These are phyloP conservation scores for Allolobophora icterica DNA, from an alignment of 2,888 invertebrate genomes.

Conservation along the genomic window DNA sequence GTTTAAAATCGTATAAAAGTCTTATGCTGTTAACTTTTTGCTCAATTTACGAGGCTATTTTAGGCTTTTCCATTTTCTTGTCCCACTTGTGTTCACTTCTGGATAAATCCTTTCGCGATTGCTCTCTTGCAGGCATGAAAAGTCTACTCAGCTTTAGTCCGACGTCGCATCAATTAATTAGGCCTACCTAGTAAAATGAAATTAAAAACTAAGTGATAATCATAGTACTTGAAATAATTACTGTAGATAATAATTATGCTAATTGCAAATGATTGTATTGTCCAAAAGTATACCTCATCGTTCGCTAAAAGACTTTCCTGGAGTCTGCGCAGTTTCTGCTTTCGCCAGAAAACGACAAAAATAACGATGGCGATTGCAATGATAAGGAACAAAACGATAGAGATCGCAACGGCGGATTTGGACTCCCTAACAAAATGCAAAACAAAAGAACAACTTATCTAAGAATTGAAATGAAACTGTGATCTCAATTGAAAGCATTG, in stretches of 20 bases:
- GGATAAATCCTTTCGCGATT: background rate
- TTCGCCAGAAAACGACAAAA: constrained; percentile 46
- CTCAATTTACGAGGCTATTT: background rate
- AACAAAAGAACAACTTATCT: background rate
- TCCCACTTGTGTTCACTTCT: background rate
- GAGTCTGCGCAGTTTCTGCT: background rate
- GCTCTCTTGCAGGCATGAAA: background rate
- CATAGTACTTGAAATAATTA: no score
- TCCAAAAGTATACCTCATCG: background rate
- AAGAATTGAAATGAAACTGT: background rate
- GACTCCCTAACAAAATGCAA: background rate
- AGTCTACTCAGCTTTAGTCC: background rate
- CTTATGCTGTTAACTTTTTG: background rate
- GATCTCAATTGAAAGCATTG: no score
- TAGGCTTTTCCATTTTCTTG: background rate
- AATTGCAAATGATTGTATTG: background rate
- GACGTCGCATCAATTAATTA: background rate
- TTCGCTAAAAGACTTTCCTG: background rate
- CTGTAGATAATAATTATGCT: no score
- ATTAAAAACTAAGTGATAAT: background rate
- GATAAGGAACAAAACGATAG: constrained; percentile 66
- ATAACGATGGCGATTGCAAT: constrained; percentile 57
- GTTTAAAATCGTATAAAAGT: no score
- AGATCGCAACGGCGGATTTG: constrained; percentile 21
- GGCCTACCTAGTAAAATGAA: background rate